Percentiles rank a stretch among this genome's conserved stretches.
These are phyloP conservation scores for Axis porcinus DNA, from an alignment of 2,113 vertebrate genomes.

Conservation along the genomic window DNA sequence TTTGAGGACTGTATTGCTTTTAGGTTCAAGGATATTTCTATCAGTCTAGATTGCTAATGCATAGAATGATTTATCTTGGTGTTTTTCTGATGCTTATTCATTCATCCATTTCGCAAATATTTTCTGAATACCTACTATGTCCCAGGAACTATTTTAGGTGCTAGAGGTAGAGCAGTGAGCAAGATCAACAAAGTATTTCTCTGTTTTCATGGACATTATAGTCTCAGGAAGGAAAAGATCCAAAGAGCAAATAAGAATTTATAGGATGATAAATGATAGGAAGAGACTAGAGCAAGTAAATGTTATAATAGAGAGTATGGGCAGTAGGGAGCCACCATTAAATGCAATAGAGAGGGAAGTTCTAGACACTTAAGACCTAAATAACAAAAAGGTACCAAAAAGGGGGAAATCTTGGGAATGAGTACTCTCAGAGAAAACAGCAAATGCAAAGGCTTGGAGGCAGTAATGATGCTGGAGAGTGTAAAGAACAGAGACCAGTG, in stretches of 20 bases:
- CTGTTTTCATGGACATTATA: neutral
- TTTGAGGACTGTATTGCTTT: constrained; percentile 19
- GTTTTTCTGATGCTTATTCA: neutral
- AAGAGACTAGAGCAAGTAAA: neutral
- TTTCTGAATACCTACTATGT: neutral
- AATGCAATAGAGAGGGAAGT: neutral
- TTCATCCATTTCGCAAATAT: neutral
- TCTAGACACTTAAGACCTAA: neutral
- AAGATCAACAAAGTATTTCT: neutral
- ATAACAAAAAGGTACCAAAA: neutral
- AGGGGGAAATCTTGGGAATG: neutral
- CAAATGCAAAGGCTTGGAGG: neutral
- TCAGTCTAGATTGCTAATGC: neutral
- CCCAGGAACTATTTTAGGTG: neutral
- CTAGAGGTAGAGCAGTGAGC: neutral
- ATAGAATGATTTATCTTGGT: neutral
- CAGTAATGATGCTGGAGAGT: neutral
- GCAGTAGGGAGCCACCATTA: neutral
- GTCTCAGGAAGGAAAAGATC: neutral
- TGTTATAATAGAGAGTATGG: neutral
- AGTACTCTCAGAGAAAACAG: neutral
- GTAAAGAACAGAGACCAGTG: neutral
- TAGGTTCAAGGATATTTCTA: neutral
- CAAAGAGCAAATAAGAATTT: neutral
- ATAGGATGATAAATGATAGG: neutral